Percentiles rank a stretch among this genome's conserved stretches.
Evolutionary conservation across 2,113 vertebrate species (phyloP).

Genomic region (Podiceps cristatus): DNA sequence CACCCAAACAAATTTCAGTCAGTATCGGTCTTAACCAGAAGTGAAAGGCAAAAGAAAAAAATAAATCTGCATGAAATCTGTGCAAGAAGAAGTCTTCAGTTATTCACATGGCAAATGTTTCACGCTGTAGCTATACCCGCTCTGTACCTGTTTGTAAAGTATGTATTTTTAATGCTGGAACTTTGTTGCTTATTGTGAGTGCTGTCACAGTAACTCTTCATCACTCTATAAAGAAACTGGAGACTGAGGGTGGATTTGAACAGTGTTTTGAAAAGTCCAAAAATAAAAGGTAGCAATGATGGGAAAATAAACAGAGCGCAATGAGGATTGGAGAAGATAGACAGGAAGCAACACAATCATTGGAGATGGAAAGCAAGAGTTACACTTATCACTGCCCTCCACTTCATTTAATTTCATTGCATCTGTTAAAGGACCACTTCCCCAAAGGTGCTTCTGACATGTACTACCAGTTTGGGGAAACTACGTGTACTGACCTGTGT

Average conservation of each 20-base stretch:
- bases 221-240: background rate
- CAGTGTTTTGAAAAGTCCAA: background rate
- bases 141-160: background rate
- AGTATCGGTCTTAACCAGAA: background rate
- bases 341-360: background rate
- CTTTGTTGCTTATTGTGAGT: background rate
- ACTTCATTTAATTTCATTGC: background rate
- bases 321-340: background rate
- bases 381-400: background rate
- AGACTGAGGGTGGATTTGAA: background rate
- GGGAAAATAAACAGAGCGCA: background rate
- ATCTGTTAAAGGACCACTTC: background rate
- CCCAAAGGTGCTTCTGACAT: background rate
- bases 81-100: background rate
- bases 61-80: too few relatives aligned
- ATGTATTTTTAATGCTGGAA: background rate
- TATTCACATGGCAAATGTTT: rapidly evolving
- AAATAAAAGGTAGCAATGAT: background rate
- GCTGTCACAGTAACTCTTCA: background rate
- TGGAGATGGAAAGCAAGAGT: background rate
- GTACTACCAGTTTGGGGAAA: background rate
- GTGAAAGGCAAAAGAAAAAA: background rate
- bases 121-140: background rate
- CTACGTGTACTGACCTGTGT: background rate
- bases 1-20: background rate